A percentile compares a stretch with the other conserved stretches of the same genome.
These are phyloP conservation scores for Beroe ovata DNA, from an alignment of 37 sponge, comb jelly and placozoan species.

Conservation along the genomic window DNA sequence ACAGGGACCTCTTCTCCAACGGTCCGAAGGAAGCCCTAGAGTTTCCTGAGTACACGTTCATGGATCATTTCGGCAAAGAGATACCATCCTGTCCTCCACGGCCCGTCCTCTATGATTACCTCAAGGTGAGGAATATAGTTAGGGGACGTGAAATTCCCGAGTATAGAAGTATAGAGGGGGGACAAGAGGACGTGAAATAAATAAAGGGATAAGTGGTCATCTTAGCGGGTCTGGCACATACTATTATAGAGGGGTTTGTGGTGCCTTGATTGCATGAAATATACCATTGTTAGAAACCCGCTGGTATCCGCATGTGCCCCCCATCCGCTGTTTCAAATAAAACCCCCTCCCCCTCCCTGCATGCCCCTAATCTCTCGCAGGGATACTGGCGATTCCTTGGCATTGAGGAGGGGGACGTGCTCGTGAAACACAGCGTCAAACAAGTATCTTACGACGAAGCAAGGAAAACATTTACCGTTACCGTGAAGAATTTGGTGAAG, in stretches of 20 bases:
- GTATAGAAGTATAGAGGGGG: too few species aligned
- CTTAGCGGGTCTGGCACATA: too few species aligned
- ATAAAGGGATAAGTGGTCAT: too few species aligned
- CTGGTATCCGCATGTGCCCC: too few species aligned
- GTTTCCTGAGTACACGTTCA: constrained; percentile 72
- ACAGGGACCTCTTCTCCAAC: constrained; percentile 71
- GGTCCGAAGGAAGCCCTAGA: constrained; percentile 71
- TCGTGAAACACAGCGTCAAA: constrained; percentile 26
- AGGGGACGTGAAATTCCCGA: too few species aligned
- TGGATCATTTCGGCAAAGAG: constrained; percentile 70
- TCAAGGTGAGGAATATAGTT: constrained; percentile 45
- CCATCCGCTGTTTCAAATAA: too few species aligned
- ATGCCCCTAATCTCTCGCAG: too few species aligned
- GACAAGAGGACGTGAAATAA: too few species aligned
- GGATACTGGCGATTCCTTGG: constrained; percentile 29
- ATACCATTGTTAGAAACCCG: too few species aligned
- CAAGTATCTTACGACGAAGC: constrained; percentile 40
- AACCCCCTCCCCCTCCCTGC: too few species aligned
- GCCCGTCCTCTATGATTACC: constrained; percentile 69
- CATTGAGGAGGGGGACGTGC: constrained; percentile 51
- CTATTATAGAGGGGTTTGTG: too few species aligned
- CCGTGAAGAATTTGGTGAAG: constrained; percentile 3
- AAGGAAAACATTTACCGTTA: constrained; percentile 49
- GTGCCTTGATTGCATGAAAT: too few species aligned
- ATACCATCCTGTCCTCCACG: constrained; percentile 72